Base-by-base conservation (phyloP, 2,113 vertebrate genomes). In the Pedetes capensis region DNA sequence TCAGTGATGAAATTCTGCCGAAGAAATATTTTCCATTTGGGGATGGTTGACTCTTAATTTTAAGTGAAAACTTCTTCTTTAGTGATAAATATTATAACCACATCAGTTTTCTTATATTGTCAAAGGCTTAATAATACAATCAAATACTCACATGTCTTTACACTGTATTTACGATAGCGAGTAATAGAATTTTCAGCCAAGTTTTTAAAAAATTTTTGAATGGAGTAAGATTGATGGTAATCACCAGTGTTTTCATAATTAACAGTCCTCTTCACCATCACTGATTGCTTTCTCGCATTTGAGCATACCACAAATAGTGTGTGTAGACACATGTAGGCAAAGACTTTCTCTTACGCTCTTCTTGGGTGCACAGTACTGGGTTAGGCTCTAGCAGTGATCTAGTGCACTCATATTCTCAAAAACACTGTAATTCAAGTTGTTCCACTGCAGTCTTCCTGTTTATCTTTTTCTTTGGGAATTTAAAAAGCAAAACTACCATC, bases 11-110 rank as follows among this genome's bases (percentile, higher is more conserved):
- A 86, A 83, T 93, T 87, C 23, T 69, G 0, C n/a, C n/a, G n/a
- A 23, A 75, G 16, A 66, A 91, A 34, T 64, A 16, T 69, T 75
- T 83, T 84, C 78, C 4, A 55, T 51, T 94, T 78, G n/a, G n/a
- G 42, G 34, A 59, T 87, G 39, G 10, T 66, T 92, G 39, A 9
- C 42, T 79, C 49, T 89, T 71, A 64, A 78, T 37, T 96, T 93
- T 85, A 57, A 49, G 27, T 87, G 53, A 37, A 59, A 92, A 63
- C 63, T 88, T 93, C 91, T 34, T 53, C 23, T 81, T 80, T 44
- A 14, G 7, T 89, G 37, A 1, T 72, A 82, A 83, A 57, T 80
- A 63, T n/a, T 93, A 10, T 53, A 32, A 79, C 44, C 47, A 37
- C 27, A 10, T 74, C 32, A 37, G 4, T 69, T 59, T 94, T 84